Evolutionary conservation across 2,797 vertebrate species (phyloP), one percentile per base, ranked within the genome.

Genomic region (Gallinago solitaria): DNA sequence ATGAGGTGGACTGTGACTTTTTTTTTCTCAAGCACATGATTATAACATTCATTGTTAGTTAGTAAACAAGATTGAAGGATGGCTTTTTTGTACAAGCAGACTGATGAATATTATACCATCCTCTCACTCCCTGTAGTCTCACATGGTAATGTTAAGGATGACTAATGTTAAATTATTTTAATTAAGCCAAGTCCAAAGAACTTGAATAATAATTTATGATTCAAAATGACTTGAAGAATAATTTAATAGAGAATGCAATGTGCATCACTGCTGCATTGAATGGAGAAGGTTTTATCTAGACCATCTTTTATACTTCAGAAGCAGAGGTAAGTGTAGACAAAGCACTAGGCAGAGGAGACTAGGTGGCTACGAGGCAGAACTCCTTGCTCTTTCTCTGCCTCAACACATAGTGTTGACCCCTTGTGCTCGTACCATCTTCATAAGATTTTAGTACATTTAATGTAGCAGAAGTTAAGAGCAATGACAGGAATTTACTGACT

Each of bases 221-320:
- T 53, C 28, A 28, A 53, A 53, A 53, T 30, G 16, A 53, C 51
- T 53, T 30, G 51, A 53, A 50, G 30, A 78, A 83, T 23, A 4
- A 13, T 80, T 57, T 79, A 63, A 37, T 23, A 28, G n/a, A 45
- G 21, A 57, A 35, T 51, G 16, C 13, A 43, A 0, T 0, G 0
- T 86, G 45, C 6, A n/a, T 81, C 11, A 33, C 53, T 63, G 13
- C 30, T 6, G 1, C 33, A 24, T n/a, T 50, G n/a, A 68, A 67
- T 32, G 14, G 27, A 78, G 69, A 33, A 57, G 41, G 3, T 79
- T 87, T 84, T 81, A 39, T 30, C 37, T 73, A 59, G 37, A 28
- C 12, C 19, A 11, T 53, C 23, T 87, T 76, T 47, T 48, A 39
- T 50, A 47, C 17, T 74, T 21, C 4, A 71, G 39, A 89, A 81